Evolutionary conservation across 2,888 invertebrate species (phyloP), one percentile per base, ranked within the genome.

Genomic region (Drosophila villosipedis): DNA sequence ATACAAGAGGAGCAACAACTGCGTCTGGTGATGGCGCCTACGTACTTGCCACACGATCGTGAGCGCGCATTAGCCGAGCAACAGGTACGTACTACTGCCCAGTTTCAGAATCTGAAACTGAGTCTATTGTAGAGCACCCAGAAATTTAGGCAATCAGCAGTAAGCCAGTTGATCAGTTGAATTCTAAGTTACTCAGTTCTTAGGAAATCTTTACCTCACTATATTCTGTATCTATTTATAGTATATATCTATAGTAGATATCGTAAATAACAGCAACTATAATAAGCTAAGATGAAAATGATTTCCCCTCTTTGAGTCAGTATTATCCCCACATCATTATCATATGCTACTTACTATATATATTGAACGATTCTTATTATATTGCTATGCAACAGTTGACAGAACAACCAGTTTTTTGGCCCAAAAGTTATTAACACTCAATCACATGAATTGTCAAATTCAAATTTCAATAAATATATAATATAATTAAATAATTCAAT

Each of bases 1-100:
- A 95, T 97, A 78, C 96, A 96, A 92, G 97, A 97, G 79, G 98
- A 98, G 94, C 98, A 98, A 93, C 96, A 97, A 92, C 94, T 98
- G 92, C 95, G 98, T 75, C 95, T 96, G 72, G 96, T 97, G 58
- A 95, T 97, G 93, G 96, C 97, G 91, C 97, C 98, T 73, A 96
- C 96, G 86, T 97, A 97, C 94, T 94, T 96, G 92, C 96, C 97
- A 75, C 96, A 96, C 88, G 97, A 98, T 93, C 95, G 96, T 87
- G 97, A 97, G 89, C 96, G 96, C 88, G 97, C 97, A 84, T 94
- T 95, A 82, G 95, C 95, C 91, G 97, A 97, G 92, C 97, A 97
- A 95, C 97, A 97, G 96, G 98, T 98, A 96, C 91, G 93, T 93
- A 68, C 52, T 31, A 3, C 50, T 30, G 14, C 33, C 19, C 49